phyloP scores from a whole-genome alignment of 2,888 invertebrate genomes.

The Noctua janthe region DNA sequence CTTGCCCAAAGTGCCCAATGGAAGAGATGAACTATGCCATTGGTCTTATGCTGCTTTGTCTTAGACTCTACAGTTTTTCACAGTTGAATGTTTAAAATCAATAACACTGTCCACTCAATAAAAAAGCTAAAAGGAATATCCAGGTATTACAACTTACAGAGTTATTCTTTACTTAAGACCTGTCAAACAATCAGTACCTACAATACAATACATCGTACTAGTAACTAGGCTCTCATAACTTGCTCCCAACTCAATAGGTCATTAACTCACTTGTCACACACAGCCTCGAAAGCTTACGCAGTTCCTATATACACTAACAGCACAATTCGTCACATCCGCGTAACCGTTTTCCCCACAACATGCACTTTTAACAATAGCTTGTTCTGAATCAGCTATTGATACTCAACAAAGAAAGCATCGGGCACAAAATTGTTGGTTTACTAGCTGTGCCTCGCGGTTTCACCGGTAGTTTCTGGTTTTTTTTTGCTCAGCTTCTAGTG shows the following conservation, averaged over 20 bases:
- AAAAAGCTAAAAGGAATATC: background rate
- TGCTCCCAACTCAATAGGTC: slow-evolving; percentile 9
- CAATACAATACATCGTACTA: slow-evolving; percentile 1
- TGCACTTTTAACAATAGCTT: slow-evolving; percentile 56
- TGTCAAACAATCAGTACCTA: background rate
- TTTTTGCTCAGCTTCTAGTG: background rate
- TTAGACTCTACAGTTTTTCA: background rate
- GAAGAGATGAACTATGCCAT: background rate
- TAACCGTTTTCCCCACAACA: slow-evolving; percentile 44
- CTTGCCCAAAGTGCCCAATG: background rate
- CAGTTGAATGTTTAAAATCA: background rate
- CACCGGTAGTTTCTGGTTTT: background rate
- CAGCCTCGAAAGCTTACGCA: slow-evolving; percentile 37
- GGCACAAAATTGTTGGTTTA: slow-evolving; percentile 52
- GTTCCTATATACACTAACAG: slow-evolving; percentile 24
- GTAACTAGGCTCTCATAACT: slow-evolving; percentile 23
- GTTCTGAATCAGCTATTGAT: slow-evolving; percentile 50
- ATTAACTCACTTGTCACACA: slow-evolving; percentile 18
- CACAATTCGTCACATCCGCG: slow-evolving; percentile 44
- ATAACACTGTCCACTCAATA: background rate
- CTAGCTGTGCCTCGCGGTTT: background rate
- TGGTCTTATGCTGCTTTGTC: background rate
- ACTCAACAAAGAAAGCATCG: slow-evolving; percentile 53
- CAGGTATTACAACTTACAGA: background rate
- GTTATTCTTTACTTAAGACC: background rate